Evolutionary conservation across 2,113 vertebrate species (phyloP).

Genomic region (Probosciger aterrimus): DNA sequence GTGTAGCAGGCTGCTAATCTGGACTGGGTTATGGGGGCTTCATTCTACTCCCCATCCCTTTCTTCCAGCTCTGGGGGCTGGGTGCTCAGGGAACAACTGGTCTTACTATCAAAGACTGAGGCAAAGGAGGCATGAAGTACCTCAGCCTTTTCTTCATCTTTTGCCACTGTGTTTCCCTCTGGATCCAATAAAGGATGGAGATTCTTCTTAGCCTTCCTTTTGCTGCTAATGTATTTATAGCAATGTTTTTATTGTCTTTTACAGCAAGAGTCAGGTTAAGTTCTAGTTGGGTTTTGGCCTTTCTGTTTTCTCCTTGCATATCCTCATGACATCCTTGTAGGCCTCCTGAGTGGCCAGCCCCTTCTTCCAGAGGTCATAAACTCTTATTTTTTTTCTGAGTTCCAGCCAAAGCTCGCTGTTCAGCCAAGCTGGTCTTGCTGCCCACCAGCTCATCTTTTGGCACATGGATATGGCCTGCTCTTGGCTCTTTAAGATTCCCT

Average conservation of each 20-base stretch:
- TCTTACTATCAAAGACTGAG: neutral
- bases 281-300: neutral
- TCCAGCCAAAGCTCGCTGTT: neutral
- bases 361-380: neutral
- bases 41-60: neutral
- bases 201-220: neutral
- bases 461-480: neutral
- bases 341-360: neutral
- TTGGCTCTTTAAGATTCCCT: neutral
- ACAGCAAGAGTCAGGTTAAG: neutral
- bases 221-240: neutral
- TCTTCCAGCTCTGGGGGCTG: neutral
- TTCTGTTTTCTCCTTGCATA: neutral
- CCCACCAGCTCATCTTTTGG: neutral
- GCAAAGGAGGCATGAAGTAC: neutral
- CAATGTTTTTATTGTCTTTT: neutral
- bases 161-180: neutral
- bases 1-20: neutral
- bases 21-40: neutral
- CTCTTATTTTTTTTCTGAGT: neutral
- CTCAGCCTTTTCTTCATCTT: neutral
- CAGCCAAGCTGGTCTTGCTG: neutral
- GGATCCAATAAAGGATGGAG: neutral
- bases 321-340: neutral
- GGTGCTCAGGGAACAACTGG: neutral